Base-by-base conservation (phyloP, 2,113 vertebrate species). In the Dunckerocampus dactyliophorus region DNA sequence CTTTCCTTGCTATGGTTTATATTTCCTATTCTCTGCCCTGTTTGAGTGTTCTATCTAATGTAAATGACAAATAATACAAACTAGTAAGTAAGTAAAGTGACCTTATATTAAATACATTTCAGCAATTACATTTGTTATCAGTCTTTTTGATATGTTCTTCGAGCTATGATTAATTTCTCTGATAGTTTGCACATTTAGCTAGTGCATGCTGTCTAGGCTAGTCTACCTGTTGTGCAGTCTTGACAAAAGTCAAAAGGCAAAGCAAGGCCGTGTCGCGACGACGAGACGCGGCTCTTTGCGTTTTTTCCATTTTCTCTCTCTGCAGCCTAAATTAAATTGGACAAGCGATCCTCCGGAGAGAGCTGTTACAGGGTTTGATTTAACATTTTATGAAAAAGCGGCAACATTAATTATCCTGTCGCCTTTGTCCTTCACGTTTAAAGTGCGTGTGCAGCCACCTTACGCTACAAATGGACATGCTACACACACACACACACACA, bases 331-430 rank as follows among this genome's bases (percentile, higher is more conserved):
- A 87, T 85, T 75, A 86, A 87, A 80, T 74, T 77, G 74, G 81
- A 85, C 83, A 84, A 77, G 59, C 74, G 77, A 82, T 81, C 81
- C 81, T 88, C 83, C 64, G 67, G 75, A 69, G 82, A 76, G 76
- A 80, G 74, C 67, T 69, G 79, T 80, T 82, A 74, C 72, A 79
- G 74, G 61, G 47, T 78, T 80, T 88, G 82, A 88, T 83, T 87
- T 82, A 85, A 84, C 79, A 76, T 82, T 76, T 75, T 79, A 79
- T 70, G 70, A 80, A 46, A 86, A 84, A 79, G 79, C 67, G 67
- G 62, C 58, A 8, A 81, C 82, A 85, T 87, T 87, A 87, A 88
- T 87, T 88, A 89, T 85, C 82, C 77, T 83, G 79, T 79, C 79
- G 75, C 67, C 67, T 72, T 70, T 85, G 88, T 87, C 88, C 87